A percentile compares a stretch with the other conserved stretches of the same genome.
Conservation (phyloP, 2,113 vertebrate genomes). For the Leptodactylus fuscus region DNA sequence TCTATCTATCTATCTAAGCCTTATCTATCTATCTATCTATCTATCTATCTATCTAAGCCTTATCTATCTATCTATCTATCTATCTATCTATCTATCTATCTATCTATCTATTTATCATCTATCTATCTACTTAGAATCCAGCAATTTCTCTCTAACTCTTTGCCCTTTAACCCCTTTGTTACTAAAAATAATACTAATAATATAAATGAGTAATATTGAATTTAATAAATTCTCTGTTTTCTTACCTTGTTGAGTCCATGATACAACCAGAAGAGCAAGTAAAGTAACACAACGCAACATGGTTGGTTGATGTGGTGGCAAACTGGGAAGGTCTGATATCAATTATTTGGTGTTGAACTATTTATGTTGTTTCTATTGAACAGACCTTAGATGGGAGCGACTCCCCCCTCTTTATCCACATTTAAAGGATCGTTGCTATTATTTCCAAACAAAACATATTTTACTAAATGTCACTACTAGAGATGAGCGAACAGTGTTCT, state of each 20-base stretch:
- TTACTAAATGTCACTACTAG: background rate
- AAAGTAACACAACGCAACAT: background rate
- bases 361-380: too few species aligned
- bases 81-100: too few species aligned
- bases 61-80: too few species aligned
- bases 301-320: background rate
- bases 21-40: too few species aligned
- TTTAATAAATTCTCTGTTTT: background rate
- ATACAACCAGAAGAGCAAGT: constrained; percentile 16
- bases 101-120: too few species aligned
- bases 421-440: background rate
- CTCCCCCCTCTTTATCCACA: background rate
- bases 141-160: too few species aligned
- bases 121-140: too few species aligned
- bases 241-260: constrained; percentile 23
- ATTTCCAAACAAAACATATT: background rate
- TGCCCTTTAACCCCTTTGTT: background rate
- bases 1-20: too few species aligned
- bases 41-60: too few species aligned
- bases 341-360: background rate
- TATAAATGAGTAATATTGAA: background rate
- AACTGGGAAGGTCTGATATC: background rate
- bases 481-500: too few species aligned
- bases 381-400: background rate
- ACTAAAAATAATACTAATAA: background rate